A percentile compares a stretch with the other conserved stretches of the same genome.
phyloP scores from a whole-genome alignment of 2,113 vertebrate genomes.

The Thalassoma bifasciatum region DNA sequence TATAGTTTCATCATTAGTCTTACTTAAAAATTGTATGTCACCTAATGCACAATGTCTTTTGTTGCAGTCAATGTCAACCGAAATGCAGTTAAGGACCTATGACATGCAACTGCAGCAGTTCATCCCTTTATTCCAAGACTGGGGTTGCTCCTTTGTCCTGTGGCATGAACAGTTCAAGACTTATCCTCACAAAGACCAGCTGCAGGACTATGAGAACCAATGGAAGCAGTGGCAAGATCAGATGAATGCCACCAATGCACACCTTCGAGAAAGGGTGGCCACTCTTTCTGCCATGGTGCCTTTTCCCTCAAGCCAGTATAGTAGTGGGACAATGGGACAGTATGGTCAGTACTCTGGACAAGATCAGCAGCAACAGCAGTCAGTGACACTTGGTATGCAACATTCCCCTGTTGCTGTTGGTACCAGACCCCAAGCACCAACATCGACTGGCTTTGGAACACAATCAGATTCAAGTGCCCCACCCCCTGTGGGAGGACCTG shows the following conservation, averaged over 20 bases:
- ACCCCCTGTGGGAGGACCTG: constrained; percentile 67
- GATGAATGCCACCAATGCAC: constrained; percentile 92
- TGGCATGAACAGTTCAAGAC: constrained; percentile 95
- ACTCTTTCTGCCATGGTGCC: constrained; percentile 90
- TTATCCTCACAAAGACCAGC: constrained; percentile 97
- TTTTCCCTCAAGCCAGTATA: constrained; percentile 80
- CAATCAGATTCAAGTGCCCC: constrained; percentile 54
- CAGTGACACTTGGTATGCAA: constrained; percentile 75
- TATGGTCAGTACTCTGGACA: constrained; percentile 84
- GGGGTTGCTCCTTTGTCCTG: constrained; percentile 91
- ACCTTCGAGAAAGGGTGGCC: constrained; percentile 90
- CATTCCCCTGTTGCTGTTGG: constrained; percentile 40
- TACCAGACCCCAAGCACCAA: constrained; percentile 54
- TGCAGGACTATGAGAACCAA: constrained; percentile 94
- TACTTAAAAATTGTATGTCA: not conserved
- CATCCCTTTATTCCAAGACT: constrained; percentile 91
- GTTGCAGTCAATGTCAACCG: constrained; percentile 90
- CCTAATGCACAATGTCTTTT: constrained; percentile 5
- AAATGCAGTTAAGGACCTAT: constrained; percentile 92
- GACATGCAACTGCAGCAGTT: constrained; percentile 95
- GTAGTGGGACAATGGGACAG: constrained; percentile 84
- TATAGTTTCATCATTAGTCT: not conserved
- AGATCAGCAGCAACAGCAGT: constrained; percentile 66
- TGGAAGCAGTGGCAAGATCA: constrained; percentile 99
- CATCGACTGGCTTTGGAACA: constrained; percentile 48